Evolutionary conservation across 2,113 vertebrate genomes (phyloP).

Genomic region (Chinchilla lanigera): DNA sequence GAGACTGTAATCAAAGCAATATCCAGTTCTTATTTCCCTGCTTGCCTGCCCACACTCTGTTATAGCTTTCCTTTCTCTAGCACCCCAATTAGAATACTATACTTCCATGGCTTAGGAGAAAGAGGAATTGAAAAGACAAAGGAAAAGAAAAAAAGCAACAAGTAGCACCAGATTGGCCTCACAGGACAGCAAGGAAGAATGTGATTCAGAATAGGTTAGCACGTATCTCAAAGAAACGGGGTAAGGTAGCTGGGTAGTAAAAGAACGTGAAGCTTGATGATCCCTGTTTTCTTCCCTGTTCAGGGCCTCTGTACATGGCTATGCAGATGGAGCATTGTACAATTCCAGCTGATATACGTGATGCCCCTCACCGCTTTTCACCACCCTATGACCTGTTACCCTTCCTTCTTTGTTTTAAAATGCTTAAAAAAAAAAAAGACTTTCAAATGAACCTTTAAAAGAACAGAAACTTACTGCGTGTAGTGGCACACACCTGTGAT

Average conservation of each 20-base stretch:
- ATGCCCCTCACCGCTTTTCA: background rate
- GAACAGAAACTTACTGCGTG: background rate
- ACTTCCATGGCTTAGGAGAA: background rate
- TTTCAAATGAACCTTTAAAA: slow-evolving; percentile 1
- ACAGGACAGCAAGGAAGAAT: background rate
- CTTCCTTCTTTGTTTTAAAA: slow-evolving; percentile 49
- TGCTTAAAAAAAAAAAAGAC: background rate
- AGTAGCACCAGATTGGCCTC: background rate
- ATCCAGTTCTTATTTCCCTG: slow-evolving; percentile 55
- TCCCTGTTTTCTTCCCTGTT: background rate
- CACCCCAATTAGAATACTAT: background rate
- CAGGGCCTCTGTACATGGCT: background rate
- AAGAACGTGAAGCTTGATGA: background rate
- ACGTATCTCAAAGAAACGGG: background rate
- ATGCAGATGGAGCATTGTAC: background rate
- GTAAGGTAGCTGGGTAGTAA: background rate
- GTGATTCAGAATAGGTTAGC: slow-evolving; percentile 28
- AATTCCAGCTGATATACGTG: background rate
- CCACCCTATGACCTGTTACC: background rate
- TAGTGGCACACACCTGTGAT: background rate
- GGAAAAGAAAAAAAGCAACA: background rate
- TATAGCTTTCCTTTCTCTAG: background rate
- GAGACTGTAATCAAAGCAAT: slow-evolving; percentile 71
- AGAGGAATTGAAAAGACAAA: background rate
- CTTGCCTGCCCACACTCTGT: slow-evolving; percentile 9